These are phyloP conservation scores for Rhamnusium bicolor DNA, from an alignment of 2,888 invertebrate species.

Conservation along the genomic window DNA sequence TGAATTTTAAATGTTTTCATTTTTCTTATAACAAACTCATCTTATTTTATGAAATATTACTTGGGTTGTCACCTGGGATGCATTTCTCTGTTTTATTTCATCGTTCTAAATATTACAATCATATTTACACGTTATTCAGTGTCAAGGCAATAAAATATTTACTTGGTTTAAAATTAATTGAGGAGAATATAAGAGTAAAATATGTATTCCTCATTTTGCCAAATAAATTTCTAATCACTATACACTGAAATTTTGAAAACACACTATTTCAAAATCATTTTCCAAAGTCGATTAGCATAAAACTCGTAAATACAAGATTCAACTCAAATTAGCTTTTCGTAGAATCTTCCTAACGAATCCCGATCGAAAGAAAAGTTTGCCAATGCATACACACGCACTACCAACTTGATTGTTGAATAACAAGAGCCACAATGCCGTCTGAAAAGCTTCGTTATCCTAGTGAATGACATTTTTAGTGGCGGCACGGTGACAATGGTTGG, in stretches of 20 bases:
- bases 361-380: constrained; percentile 27
- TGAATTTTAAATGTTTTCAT: too few species aligned
- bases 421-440: constrained; percentile 56
- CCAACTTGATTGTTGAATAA: constrained; percentile 48
- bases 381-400: constrained; percentile 45
- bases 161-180: too few species aligned
- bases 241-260: neutral
- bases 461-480: constrained; percentile 67
- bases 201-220: too few species aligned
- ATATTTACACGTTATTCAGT: too few species aligned
- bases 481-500: constrained; percentile 64
- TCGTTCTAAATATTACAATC: too few species aligned
- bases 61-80: too few species aligned
- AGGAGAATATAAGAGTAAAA: too few species aligned
- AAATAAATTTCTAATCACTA: neutral
- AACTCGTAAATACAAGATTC: neutral
- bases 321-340: neutral
- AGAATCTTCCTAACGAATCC: constrained; percentile 32
- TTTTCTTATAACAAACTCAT: too few species aligned
- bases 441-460: constrained; percentile 67
- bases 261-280: neutral
- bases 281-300: neutral
- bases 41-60: too few species aligned
- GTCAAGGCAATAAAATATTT: too few species aligned
- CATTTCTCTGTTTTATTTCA: too few species aligned